phyloP scores from a whole-genome alignment of 2,888 invertebrate species.

The Slavum lentiscoides region DNA sequence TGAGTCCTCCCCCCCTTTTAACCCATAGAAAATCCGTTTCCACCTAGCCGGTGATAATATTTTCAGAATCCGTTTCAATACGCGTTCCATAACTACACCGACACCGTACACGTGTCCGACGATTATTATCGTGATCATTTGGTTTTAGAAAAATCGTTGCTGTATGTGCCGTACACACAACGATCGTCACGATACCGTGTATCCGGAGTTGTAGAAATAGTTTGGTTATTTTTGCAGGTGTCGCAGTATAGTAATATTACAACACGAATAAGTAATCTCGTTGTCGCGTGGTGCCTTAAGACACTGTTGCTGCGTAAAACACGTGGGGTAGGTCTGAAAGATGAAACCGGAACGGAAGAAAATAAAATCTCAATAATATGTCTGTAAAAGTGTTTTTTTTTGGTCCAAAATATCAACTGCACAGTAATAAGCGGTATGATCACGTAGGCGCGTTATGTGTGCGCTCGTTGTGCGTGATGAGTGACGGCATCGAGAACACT shows the following conservation, averaged over 20 bases:
- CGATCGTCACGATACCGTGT: not conserved
- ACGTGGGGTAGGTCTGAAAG: not conserved
- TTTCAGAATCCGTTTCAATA: not conserved
- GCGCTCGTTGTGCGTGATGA: not conserved
- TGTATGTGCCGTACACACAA: not conserved
- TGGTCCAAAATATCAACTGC: not conserved
- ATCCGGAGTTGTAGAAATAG: not conserved
- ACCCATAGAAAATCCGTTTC: not conserved
- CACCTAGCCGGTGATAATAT: not conserved
- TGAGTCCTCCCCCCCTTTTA: too few species aligned
- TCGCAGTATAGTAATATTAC: too few species aligned
- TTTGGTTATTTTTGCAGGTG: not conserved
- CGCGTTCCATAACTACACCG: too few species aligned
- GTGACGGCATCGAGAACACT: not conserved
- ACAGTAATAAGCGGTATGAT: too few species aligned
- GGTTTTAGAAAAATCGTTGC: too few species aligned
- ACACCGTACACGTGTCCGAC: too few species aligned
- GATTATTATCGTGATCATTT: too few species aligned
- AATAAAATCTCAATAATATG: not conserved
- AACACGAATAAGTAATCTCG: not conserved
- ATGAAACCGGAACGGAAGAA: not conserved
- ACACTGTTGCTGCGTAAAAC: constrained; percentile 9
- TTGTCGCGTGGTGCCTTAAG: not conserved
- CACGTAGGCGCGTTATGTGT: not conserved
- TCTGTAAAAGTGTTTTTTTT: not conserved